Evolutionary conservation across 1,140 invertebrate species (phyloP), one percentile per base, ranked within the genome.

Genomic region (Listronotus oregonensis): DNA sequence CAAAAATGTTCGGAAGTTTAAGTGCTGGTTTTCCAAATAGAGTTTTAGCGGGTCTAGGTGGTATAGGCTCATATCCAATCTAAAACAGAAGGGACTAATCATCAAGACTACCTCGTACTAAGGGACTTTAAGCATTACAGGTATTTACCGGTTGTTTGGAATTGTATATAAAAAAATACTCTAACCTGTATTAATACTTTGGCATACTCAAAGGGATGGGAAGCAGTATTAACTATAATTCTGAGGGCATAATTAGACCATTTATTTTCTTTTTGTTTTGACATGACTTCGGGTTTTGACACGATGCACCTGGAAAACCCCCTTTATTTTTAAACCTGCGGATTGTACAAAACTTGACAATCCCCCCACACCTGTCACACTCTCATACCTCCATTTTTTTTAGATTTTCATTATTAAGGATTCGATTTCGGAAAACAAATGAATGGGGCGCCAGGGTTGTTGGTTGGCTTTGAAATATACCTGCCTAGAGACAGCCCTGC

Each of bases 21-120:
- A 93, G 81, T 49, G 89, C 87, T 63, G 90, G 89, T 74, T 85
- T 86, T 31, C 92, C 89, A 74, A 94, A 88, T 15, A 95, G 75
- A 15, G 90, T 93, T 56, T 82, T 88, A 1, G 89, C 87, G 37
- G 86, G 85, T 72, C 84, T 83, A 3, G 94, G 88, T 47, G 86
- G 76, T 62, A 96, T 84, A 0, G 95, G 95, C 79, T 96, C 95
- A 82, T 94, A 87, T 17, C 92, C 92, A 69, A 95, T 84, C 85
- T 94, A 73, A 65, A 79, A 77, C 55, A 65, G 71, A 68, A 52
- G 69, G 32, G 7, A 31, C 27, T 27, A 27, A 27, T 27, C 1
- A 27, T 27, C 21, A 27, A 27, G 21, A 27, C 2, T 27, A 27
- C 1, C 21, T 5, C 5, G 21, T 27, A 27, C 1, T 3, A 5